These are phyloP conservation scores for Lamprotornis superbus DNA, from an alignment of 2,113 vertebrate genomes.

Conservation along the genomic window DNA sequence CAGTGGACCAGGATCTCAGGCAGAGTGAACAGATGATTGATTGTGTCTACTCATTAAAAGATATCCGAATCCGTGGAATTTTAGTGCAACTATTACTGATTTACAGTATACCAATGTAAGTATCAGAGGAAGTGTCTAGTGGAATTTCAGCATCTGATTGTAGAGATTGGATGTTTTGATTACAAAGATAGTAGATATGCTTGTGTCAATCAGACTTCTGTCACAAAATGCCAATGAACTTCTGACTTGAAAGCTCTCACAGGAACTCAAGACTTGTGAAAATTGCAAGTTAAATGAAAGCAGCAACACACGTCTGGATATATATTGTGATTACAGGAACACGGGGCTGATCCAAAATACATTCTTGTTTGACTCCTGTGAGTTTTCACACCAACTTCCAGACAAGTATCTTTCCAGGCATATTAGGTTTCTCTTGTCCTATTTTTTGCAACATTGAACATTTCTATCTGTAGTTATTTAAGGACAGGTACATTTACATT, in stretches of 20 bases:
- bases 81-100: not conserved
- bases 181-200: not conserved
- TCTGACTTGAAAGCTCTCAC: not conserved
- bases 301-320: not conserved
- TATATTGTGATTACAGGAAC: not conserved
- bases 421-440: not conserved
- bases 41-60: not conserved
- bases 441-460: not conserved
- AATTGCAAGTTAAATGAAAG: not conserved
- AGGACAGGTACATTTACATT: not conserved
- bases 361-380: not conserved
- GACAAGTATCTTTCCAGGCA: not conserved
- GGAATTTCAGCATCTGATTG: not conserved
- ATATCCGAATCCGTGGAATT: not conserved
- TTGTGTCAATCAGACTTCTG: not conserved
- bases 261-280: not conserved
- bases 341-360: not conserved
- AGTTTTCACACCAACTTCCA: not conserved
- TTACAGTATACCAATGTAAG: not conserved
- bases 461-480: not conserved
- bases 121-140: not conserved
- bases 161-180: not conserved
- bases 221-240: not conserved
- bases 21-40: not conserved
- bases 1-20: rapidly evolving